Evolutionary conservation across 2,888 invertebrate species (phyloP), one percentile per base, ranked within the genome.

Genomic region (Dromius quadrimaculatus): DNA sequence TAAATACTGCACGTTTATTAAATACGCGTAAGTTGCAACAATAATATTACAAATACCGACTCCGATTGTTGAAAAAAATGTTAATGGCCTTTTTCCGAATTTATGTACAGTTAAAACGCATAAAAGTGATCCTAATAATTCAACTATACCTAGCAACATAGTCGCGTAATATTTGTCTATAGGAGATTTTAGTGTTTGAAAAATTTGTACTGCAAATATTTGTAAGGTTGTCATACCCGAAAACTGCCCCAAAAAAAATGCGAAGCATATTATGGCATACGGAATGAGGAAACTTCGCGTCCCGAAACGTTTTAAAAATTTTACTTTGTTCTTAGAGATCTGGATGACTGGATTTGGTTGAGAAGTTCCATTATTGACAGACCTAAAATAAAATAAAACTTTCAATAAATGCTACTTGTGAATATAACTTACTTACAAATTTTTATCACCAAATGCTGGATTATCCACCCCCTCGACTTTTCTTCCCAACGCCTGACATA

Each of bases 81-180:
- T 87, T 36, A 93, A 80, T 0, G 87, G 86, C 6, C 93, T 84
- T 78, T 93, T 93, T 1, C 93, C 93, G 0, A 88, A 87, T 75
- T 88, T 89, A 75, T 90, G 91, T 0, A 93, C 89, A 3, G 90
- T 81, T 2, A 85, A 68, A 0, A 92, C 90, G 75, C 92, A 92
- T 3, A 87, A 73, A 1, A 88, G 79, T 0, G 90, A 87, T 0
- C 92, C 92, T 0, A 89, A 69, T 61, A 93, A 83, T 81, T 93
- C 90, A 0, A 89, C 86, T 8, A 89, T 80, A 0, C 92, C 93
- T 20, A 93, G 82, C 22, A 91, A 82, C 36, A 92, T 86, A 0
- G 93, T 91, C 0, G 92, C 92, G 71, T 89, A 87, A 81, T 92
- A 92, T 77, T 90, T 89, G 77, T 92, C 88, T 71, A 93, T 87